Conservation (phyloP, 2,113 vertebrate genomes). For the Ochotona princeps region DNA sequence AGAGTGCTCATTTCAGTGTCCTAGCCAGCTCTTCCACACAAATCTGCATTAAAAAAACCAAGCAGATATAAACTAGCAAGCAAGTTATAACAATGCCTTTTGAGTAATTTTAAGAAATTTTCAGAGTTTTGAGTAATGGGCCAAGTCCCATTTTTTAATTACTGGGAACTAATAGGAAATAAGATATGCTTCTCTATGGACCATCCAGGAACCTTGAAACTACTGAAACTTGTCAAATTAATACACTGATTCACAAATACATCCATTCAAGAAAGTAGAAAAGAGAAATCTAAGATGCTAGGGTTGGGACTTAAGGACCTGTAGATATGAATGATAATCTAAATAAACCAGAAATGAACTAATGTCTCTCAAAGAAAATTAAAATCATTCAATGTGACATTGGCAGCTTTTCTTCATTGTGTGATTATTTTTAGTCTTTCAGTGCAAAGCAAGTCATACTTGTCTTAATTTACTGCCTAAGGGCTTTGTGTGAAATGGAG, state of each 20-base stretch:
- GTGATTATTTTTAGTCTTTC: neutral
- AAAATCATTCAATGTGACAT: neutral
- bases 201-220: neutral
- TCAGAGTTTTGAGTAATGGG: neutral
- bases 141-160: neutral
- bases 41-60: neutral
- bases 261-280: neutral
- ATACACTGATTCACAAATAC: neutral
- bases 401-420: neutral
- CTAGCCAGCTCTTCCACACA: accelerated
- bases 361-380: neutral
- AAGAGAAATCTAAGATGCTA: neutral
- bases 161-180: neutral
- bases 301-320: neutral
- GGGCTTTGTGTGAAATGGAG: neutral
- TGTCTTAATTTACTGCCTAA: neutral
- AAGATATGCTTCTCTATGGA: neutral
- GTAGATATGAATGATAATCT: neutral
- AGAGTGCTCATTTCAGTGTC: neutral
- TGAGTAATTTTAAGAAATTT: too few species aligned
- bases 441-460: neutral
- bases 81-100: neutral
- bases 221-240: neutral
- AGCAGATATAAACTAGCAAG: neutral
- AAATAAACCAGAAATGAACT: neutral